Evolutionary conservation across 2,797 vertebrate genomes (phyloP), one percentile per base, ranked within the genome.

Genomic region (Euthynnus affinis): DNA sequence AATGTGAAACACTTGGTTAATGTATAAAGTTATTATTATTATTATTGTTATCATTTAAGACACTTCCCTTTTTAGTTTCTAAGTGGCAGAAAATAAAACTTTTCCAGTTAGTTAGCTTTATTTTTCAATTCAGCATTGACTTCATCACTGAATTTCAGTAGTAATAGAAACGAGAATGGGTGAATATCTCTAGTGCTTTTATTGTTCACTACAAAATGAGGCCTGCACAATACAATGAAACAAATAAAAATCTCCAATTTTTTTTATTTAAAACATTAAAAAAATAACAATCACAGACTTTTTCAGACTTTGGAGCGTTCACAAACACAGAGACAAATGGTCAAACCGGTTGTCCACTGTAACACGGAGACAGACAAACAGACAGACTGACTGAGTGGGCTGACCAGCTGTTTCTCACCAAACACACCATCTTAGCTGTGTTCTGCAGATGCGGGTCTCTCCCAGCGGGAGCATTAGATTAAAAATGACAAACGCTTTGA

Each of bases 401-500:
- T 59, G 80, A 84, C 71, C 87, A 88, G 86, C 82, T 88, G 88
- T 83, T 88, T 87, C 27, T 71, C 80, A 49, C 20, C 57, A 37
- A 66, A 61, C 57, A 52, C n/a, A 37, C 46, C 29, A 5, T 48
- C 40, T 15, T 60, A 2, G 23, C 78, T 53, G 52, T 57, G 61
- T 75, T 60, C 65, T 62, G 44, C 74, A 74, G 76, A 84, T n/a
- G 58, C 65, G 57, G 12, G 5, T 34, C 76, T 40, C 27, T 87
- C 82, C 74, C 81, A 72, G 83, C 65, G 55, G 86, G 80, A 87
- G 64, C 84, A 60, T 68, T 70, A 66, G 70, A 91, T 89, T 82
- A 80, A 81, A 89, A 87, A 86, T 85, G 87, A 91, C 83, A 85
- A 83, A 88, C 59, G 71, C 89, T 88, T 87, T 85, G 81, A 88